Evolutionary conservation across 2,888 invertebrate genomes (phyloP).

Genomic region (Teleogryllus oceanicus): DNA sequence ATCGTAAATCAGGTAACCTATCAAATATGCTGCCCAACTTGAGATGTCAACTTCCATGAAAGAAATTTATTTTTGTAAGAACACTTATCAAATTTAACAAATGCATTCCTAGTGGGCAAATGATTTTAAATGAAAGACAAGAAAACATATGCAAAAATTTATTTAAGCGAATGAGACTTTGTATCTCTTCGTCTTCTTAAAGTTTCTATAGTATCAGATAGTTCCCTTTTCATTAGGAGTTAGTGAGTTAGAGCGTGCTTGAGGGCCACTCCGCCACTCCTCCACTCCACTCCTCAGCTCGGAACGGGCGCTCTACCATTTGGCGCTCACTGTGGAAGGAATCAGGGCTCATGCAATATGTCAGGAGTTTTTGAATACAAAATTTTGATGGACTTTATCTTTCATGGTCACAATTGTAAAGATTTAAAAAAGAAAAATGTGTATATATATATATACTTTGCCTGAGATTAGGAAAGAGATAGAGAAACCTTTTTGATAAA

Average conservation of each 20-base stretch:
- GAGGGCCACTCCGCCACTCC: constrained; percentile 20
- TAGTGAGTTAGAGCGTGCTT: constrained; percentile 32
- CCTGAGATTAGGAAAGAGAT: constrained; percentile 41
- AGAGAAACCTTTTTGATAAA: constrained; percentile 41
- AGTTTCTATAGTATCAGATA: constrained; percentile 39
- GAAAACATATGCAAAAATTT: constrained; percentile 38
- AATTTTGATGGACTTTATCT: constrained; percentile 40
- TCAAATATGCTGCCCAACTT: constrained; percentile 41
- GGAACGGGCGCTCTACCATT: neutral
- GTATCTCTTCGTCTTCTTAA: constrained; percentile 39
- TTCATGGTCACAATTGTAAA: constrained; percentile 40
- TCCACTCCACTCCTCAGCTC: neutral
- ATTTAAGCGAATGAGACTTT: constrained; percentile 38
- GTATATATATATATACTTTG: constrained; percentile 40
- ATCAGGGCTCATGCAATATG: constrained; percentile 38
- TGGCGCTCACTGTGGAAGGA: constrained; percentile 33
- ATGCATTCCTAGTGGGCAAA: constrained; percentile 41
- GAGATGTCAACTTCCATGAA: constrained; percentile 41
- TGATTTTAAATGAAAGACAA: constrained; percentile 40
- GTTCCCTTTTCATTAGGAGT: constrained; percentile 38
- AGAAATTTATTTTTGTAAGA: constrained; percentile 42
- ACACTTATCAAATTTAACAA: constrained; percentile 41
- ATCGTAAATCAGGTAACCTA: constrained; percentile 40
- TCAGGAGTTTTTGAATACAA: constrained; percentile 40
- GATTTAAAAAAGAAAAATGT: constrained; percentile 39